These are phyloP conservation scores for Blennius ocellaris DNA, from an alignment of 2,113 vertebrate genomes.

Conservation along the genomic window DNA sequence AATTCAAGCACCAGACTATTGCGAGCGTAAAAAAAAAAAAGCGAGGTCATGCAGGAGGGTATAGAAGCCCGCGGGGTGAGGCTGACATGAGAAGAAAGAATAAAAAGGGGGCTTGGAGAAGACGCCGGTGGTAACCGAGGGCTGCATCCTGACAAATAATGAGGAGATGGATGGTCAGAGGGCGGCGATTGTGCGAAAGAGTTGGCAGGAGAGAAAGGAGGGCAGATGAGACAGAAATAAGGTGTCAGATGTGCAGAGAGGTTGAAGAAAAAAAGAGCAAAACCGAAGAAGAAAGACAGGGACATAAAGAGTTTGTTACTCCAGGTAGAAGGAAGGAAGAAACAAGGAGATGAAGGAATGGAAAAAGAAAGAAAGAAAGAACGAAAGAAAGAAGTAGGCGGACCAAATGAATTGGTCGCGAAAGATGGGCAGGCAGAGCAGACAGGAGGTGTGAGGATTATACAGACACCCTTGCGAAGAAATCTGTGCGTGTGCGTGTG, in stretches of 20 bases:
- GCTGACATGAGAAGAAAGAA: conserved; percentile 48
- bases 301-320: conserved; percentile 6
- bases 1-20: conserved; percentile 17
- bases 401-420: conserved; percentile 60
- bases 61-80: conserved; percentile 48
- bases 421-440: conserved; percentile 58
- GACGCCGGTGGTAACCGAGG: conserved; percentile 43
- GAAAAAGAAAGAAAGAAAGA: neutral
- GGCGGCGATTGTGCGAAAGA: conserved; percentile 42
- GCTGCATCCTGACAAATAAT: conserved; percentile 59
- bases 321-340: conserved; percentile 23
- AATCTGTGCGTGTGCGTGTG: conserved; percentile 33
- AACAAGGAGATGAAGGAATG: conserved; percentile 42
- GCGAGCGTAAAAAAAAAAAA: conserved; percentile 41
- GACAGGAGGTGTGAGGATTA: conserved; percentile 74
- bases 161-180: conserved; percentile 58
- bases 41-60: conserved; percentile 33
- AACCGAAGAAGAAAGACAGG: conserved; percentile 6
- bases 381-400: neutral
- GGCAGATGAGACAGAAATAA: conserved; percentile 46
- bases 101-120: conserved; percentile 27
- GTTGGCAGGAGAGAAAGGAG: conserved; percentile 27
- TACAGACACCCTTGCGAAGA: conserved; percentile 56
- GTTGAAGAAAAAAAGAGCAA: conserved; percentile 4
- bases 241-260: conserved; percentile 42